Base-by-base conservation (phyloP, 1,140 invertebrate genomes). In the Bursaphelenchus mucronatus region DNA sequence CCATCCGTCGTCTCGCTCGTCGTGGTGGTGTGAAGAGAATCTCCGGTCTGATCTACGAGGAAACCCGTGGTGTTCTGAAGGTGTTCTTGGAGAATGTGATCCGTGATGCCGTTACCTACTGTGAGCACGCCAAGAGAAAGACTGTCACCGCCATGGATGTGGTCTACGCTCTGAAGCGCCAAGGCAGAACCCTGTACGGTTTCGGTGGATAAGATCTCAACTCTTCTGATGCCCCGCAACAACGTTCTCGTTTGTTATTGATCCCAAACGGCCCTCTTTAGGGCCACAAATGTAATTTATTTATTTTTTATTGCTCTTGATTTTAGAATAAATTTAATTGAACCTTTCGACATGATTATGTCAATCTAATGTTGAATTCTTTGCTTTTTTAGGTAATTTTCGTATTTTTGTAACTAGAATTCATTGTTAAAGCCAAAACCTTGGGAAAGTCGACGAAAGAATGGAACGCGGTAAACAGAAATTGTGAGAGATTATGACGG, bases 111-210 rank as follows among this genome's bases (percentile, higher is more conserved):
- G 86, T 90, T 57, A 90, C 88, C n/a, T 90, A 90, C 83, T 89
- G 88, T 10, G 88, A 89, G 80, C 88, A 90, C 81, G 88, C 88
- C 68, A 90, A 89, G 83, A 83, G 89, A 68, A 91, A 90, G 83
- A 91, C 89, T 17, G 85, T 87, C 45, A 91, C 89, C 9, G 89
- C 89, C 57, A 91, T 91, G 89, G 89, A 91, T 78, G 88, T 91
- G 13, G 90, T 91, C 19, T 90, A 90, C 76, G 89, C 89, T 39
- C 82, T 91, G 69, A 91, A 91, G 82, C 83, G 89, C 54, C 89
- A 90, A 83, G 90, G 90, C 43, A 84, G 88, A 54, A 87, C 85
- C 44, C 76, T 86, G 15, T 86, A 86, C 76, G 85, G 86, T 69
- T 87, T 87, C 71, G 86, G 86, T 45, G 85, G 85, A 73, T 86